Conservation (phyloP, 1,140 invertebrate species). For the Nebria ingens region DNA sequence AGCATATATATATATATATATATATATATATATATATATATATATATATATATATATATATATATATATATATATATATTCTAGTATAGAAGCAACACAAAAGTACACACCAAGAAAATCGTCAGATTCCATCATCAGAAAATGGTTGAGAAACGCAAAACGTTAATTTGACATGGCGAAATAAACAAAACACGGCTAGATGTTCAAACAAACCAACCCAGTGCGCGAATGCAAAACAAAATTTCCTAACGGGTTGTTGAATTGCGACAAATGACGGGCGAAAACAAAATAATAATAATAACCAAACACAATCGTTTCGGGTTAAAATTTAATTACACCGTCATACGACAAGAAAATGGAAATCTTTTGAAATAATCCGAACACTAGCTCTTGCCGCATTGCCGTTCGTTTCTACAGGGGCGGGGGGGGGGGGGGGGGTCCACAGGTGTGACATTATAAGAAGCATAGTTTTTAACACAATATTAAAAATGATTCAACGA, state of each 20-base stretch:
- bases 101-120: no score
- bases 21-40: no score
- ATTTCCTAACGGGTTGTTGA: background rate
- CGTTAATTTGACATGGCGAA: conserved; percentile 4
- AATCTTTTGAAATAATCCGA: conserved; percentile 6
- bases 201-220: background rate
- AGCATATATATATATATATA: no score
- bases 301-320: conserved; percentile 3
- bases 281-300: background rate
- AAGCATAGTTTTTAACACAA: no score
- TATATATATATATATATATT: no score
- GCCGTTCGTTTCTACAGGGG: background rate
- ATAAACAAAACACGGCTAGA: no score
- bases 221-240: conserved; percentile 1
- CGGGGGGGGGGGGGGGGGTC: background rate
- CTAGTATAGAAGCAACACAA: no score
- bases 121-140: background rate
- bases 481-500: no score
- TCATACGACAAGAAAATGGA: conserved; percentile 1
- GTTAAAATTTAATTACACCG: conserved; percentile 7
- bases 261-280: background rate
- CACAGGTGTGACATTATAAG: no score
- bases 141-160: background rate
- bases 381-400: background rate
- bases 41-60: no score